Percentiles rank a stretch among this genome's conserved stretches.
These are phyloP conservation scores for Dilophus febrilis DNA, from an alignment of 2,888 invertebrate species.

Conservation along the genomic window DNA sequence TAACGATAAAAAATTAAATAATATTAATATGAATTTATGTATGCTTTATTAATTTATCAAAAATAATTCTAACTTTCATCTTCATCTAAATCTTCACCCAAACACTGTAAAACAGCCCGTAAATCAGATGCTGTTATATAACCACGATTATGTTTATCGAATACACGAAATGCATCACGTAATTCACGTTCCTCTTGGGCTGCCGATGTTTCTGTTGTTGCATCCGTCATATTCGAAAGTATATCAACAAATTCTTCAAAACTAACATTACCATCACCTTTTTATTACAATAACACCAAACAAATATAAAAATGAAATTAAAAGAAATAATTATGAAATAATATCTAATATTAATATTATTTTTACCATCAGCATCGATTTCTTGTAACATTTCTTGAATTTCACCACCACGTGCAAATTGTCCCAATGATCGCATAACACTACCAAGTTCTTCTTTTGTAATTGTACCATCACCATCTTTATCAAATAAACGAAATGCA, in stretches of 20 bases:
- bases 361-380: constrained; percentile 57
- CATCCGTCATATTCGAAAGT: constrained; percentile 53
- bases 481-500: constrained; percentile 73
- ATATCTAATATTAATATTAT: background rate
- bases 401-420: constrained; percentile 75
- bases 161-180: constrained; percentile 73
- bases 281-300: too few species aligned
- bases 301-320: constrained; percentile 4
- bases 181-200: constrained; percentile 71
- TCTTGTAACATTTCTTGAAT: constrained; percentile 72
- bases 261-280: constrained; percentile 74
- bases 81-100: constrained; percentile 76
- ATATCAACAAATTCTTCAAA: constrained; percentile 81
- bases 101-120: constrained; percentile 69
- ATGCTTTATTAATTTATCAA: background rate
- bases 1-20: background rate
- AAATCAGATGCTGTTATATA: constrained; percentile 81
- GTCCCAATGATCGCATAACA: constrained; percentile 72
- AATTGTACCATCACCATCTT: constrained; percentile 75
- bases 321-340: background rate
- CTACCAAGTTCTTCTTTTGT: constrained; percentile 74
- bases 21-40: background rate
- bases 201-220: constrained; percentile 43
- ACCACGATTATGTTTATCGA: constrained; percentile 80
- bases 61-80: constrained; percentile 59